Conservation (phyloP, 2,888 invertebrate genomes). For the Ornithoptera alexandrae region DNA sequence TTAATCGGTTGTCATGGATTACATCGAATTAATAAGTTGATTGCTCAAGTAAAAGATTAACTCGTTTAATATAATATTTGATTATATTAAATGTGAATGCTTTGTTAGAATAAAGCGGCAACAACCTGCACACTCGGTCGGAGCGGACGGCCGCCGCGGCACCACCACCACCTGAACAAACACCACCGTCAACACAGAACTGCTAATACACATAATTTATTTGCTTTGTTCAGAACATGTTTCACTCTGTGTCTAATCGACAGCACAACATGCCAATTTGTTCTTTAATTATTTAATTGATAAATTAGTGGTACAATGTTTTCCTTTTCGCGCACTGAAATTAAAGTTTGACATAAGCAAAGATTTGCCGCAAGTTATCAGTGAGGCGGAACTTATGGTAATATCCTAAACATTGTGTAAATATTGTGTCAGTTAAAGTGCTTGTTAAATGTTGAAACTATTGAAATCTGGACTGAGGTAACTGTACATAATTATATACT, state of each 20-base stretch:
- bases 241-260: slow-evolving; percentile 24
- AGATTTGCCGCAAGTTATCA: not conserved
- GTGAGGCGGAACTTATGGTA: not conserved
- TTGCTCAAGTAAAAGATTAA: no score
- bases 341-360: no score
- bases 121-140: slow-evolving; percentile 16
- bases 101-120: no score
- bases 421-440: no score
- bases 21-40: no score
- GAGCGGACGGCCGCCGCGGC: slow-evolving; percentile 1
- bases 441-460: no score
- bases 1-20: no score
- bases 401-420: no score
- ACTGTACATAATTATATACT: no score
- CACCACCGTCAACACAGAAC: slow-evolving; percentile 33
- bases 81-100: no score
- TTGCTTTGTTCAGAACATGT: slow-evolving; percentile 29
- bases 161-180: slow-evolving; percentile 34
- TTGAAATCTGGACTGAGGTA: no score
- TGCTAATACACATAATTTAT: slow-evolving; percentile 34
- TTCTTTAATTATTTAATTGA: slow-evolving; percentile 16
- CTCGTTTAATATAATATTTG: no score
- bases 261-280: slow-evolving; percentile 17
- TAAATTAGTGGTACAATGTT: slow-evolving; percentile 13
- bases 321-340: not conserved